Base-by-base conservation (phyloP, 2,888 invertebrate genomes). In the Norana najaformis region DNA sequence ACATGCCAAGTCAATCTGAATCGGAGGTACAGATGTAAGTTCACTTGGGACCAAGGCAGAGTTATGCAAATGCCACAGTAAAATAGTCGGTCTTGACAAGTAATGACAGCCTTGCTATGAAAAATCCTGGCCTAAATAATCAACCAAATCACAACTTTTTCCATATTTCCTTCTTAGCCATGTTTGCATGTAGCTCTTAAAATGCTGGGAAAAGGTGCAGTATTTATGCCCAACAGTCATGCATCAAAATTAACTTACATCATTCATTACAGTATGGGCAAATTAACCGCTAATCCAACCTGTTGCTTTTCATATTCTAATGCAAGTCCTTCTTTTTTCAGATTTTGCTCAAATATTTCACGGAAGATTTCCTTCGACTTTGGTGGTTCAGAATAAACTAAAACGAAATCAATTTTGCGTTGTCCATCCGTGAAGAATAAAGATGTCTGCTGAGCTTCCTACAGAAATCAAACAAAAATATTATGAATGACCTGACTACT, bases 391-490 rank as follows among this genome's bases (percentile, higher is more conserved):
- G 85, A 83, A 89, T 91, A 98, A 0, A 97, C 98, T 88, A 98
- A 94, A 14, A 98, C 96, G 96, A 97, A 97, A 95, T 98, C 98
- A 93, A 98, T 97, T 92, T 97, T 96, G 85, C 98, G 95, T 90
- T 88, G 34, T 93, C 94, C 93, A 93, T 94, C 94, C 34, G 92
- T 92, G 90, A 94, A 94, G 90, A 92, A 93, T 91, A 94, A 37
- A 85, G 36, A 36, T 18, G 90, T 90, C 69, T 88, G 89, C 36
- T 90, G 82, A 35, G 89, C 47, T 47, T 91, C 91, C 91, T 91
- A 83, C 37, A 37, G 83, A 88, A 53, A 90, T 69, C n/a, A 69
- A 69, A n/a, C 69, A 69, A 69, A 69, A 13, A 1, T 3, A 69
- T 8, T 69, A 8, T 69, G 30, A 69, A 69, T 69, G n/a, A 69